phyloP scores from a whole-genome alignment of 2,888 invertebrate genomes.

The Abrostola triplasia region DNA sequence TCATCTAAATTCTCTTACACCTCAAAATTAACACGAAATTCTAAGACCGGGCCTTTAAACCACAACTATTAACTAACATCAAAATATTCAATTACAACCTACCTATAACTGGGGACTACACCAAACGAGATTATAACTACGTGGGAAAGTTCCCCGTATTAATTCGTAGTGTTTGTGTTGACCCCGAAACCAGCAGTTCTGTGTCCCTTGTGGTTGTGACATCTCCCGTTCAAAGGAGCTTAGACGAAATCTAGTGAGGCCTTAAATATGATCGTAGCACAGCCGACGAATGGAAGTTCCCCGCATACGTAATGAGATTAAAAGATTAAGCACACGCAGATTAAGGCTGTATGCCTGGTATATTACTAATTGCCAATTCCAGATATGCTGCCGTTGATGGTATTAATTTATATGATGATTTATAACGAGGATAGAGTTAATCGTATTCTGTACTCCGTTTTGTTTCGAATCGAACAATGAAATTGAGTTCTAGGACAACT shows the following conservation, averaged over 20 bases:
- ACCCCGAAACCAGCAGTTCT: constrained; percentile 56
- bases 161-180: constrained; percentile 67
- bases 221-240: constrained; percentile 69
- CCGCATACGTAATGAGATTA: constrained; percentile 63
- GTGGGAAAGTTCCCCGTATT: constrained; percentile 37
- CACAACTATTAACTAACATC: constrained; percentile 27
- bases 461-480: neutral
- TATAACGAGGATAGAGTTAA: constrained; percentile 2
- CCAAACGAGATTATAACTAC: constrained; percentile 2
- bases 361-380: constrained; percentile 32
- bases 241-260: constrained; percentile 70
- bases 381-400: constrained; percentile 28
- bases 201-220: constrained; percentile 65
- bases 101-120: neutral
- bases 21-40: constrained; percentile 35
- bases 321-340: constrained; percentile 42
- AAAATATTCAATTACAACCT: constrained; percentile 38
- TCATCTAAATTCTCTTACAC: constrained; percentile 25
- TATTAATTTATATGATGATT: constrained; percentile 32
- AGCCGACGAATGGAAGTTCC: constrained; percentile 47
- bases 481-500: neutral
- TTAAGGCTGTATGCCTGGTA: constrained; percentile 6
- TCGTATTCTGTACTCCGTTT: constrained; percentile 2
- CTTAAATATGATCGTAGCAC: constrained; percentile 70
- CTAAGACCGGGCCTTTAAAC: constrained; percentile 22